phyloP scores from a whole-genome alignment of 1,140 invertebrate species.

The Penaeus japonicus region DNA sequence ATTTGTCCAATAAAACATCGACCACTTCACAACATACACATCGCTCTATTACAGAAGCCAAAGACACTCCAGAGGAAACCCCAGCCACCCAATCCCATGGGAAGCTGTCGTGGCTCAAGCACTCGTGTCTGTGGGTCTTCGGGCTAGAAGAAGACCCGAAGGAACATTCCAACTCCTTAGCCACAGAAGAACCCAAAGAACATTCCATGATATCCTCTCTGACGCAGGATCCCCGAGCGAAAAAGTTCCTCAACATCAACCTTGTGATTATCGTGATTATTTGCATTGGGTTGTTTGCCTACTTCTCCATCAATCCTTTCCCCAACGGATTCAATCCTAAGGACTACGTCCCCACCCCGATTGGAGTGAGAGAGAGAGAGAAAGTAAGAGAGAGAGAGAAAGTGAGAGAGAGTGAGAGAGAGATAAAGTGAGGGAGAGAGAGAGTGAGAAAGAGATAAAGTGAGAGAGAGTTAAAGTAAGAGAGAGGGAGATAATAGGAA shows the following conservation, averaged over 20 bases:
- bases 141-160: background rate
- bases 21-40: too few species aligned
- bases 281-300: conserved; percentile 39
- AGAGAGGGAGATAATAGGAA: background rate
- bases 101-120: too few species aligned
- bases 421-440: background rate
- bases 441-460: background rate
- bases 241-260: conserved; percentile 36
- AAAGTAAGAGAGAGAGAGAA: background rate
- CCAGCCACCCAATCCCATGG: too few species aligned
- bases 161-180: background rate
- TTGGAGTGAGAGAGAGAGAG: background rate
- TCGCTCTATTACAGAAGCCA: too few species aligned
- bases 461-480: background rate
- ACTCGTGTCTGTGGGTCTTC: background rate
- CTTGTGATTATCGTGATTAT: conserved; percentile 31
- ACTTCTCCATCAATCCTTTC: conserved; percentile 49
- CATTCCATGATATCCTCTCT: background rate
- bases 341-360: background rate
- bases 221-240: conserved; percentile 21
- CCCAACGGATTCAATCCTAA: conserved; percentile 15
- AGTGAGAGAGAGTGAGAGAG: background rate
- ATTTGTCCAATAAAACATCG: too few species aligned
- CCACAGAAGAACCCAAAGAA: background rate
- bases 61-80: too few species aligned